Conservation (phyloP, 1,140 invertebrate species). For the Berghia stephanieae region DNA sequence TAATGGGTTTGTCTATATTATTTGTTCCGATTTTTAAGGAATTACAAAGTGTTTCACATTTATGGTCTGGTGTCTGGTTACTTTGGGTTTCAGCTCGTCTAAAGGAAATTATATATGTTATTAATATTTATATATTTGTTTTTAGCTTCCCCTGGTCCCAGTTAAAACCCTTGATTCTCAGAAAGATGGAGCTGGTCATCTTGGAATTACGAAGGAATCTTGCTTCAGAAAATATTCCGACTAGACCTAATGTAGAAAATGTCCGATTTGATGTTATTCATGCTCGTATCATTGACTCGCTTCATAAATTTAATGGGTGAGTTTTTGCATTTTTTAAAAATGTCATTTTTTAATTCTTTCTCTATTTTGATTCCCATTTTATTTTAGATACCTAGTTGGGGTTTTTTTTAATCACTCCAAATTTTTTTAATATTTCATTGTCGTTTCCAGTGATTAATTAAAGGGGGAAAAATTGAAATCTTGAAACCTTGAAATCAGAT, state of each 20-base stretch:
- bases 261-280: slow-evolving; percentile 92
- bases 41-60: neutral
- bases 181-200: slow-evolving; percentile 87
- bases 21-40: neutral
- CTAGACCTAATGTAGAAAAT: slow-evolving; percentile 87
- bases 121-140: slow-evolving; percentile 8
- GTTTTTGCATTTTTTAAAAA: neutral
- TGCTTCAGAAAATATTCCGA: slow-evolving; percentile 78
- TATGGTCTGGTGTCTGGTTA: neutral
- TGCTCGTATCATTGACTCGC: slow-evolving; percentile 80
- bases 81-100: neutral
- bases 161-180: slow-evolving; percentile 84
- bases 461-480: neutral
- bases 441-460: neutral
- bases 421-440: neutral
- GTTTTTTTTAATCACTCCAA: neutral
- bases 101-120: neutral
- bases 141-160: slow-evolving; percentile 84
- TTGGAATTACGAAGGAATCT: slow-evolving; percentile 85
- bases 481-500: neutral
- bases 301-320: slow-evolving; percentile 76
- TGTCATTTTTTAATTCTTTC: neutral
- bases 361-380: neutral
- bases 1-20: neutral
- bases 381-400: neutral